Base-by-base conservation (phyloP, 1,140 invertebrate genomes). In the Latrodectus geometricus region DNA sequence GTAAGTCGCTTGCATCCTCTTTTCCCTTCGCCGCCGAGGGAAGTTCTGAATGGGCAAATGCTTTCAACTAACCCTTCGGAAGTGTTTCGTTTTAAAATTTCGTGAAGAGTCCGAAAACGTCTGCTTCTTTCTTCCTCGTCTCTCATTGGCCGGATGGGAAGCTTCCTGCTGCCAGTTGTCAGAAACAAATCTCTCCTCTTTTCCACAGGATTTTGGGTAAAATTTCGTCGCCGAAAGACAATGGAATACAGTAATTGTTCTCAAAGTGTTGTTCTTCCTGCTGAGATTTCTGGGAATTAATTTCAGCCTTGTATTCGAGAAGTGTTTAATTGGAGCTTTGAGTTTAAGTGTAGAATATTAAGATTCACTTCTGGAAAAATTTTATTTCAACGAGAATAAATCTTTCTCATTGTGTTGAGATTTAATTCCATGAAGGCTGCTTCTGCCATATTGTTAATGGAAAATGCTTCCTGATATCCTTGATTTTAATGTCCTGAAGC, bases 41-140 rank as follows among this genome's bases (percentile, higher is more conserved):
- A 49, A 49, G 48, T 73, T 73, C n/a, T 73, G 35, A 73, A 73
- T 73, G 70, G 70, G n/a, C n/a, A n/a, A 48, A 17, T 48, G 5
- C 14, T 15, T 15, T 15, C 48, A 49, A 50, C 9, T 50, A 48
- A 14, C 11, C 70, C 35, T 73, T 73, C 48, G 35, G 48, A 8
- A 35, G 23, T 15, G 70, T 11, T 48, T 49, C 48, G 11, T 73
- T 49, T 73, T 11, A 11, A 48, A 73, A 73, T 73, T 73, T 12
- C 70, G 23, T 50, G 23, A 73, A 73, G 35, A 35, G 70, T 23
- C n/a, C 23, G 17, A 15, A 73, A 21, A 73, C 23, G 48, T 12
- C 68, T 70, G 11, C 21, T 35, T 35, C 35, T 35, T 35, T 35
- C 35, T 35, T 61, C 54, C 54, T 17, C 54, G 11, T 11, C 68